These are phyloP conservation scores for Setophaga petechia DNA, from an alignment of 2,113 vertebrate genomes.

Conservation along the genomic window DNA sequence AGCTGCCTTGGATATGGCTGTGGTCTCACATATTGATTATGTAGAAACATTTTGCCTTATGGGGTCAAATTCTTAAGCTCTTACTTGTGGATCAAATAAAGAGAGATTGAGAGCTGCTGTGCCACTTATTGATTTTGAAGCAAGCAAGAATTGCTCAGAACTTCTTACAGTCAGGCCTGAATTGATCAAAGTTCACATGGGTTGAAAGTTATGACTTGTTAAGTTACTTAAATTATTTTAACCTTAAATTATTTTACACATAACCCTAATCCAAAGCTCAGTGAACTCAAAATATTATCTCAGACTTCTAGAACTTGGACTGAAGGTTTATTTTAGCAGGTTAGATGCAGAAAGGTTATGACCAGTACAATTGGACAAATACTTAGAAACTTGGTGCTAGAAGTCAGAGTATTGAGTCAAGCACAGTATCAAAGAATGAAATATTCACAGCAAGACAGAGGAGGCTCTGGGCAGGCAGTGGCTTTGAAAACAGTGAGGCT, in stretches of 20 bases:
- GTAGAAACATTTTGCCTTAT: neutral
- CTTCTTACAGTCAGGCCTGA: neutral
- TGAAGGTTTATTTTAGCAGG: neutral
- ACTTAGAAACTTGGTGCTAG: neutral
- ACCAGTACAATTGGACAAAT: neutral
- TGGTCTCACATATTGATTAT: neutral
- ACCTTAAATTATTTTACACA: neutral
- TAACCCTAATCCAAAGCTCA: neutral
- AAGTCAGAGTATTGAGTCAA: neutral
- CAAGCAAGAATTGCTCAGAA: constrained; percentile 4
- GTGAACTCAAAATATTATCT: neutral
- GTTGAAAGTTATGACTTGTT: neutral
- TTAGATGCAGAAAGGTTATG: neutral
- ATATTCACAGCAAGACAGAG: neutral
- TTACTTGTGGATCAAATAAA: constrained; percentile 28
- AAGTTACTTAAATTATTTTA: neutral
- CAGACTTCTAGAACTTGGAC: neutral
- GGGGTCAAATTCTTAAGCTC: constrained; percentile 27
- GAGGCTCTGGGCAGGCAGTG: neutral
- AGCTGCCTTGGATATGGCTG: neutral
- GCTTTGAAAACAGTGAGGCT: neutral
- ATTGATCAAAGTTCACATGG: neutral
- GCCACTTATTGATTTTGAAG: constrained; percentile 12
- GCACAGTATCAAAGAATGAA: neutral
- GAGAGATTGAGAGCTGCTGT: constrained; percentile 1